These are phyloP conservation scores for human (Homo sapiens) DNA, from an alignment of 2,113 vertebrate genomes.

Conservation along the genomic window GRCh38 chr19:50212001-50212500, in stretches of 20 bases:
- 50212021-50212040: neutral
- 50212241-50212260: neutral
- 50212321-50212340: slow-evolving; percentile 53
- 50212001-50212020: too few species aligned
- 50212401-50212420: slow-evolving; percentile 38
- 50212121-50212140: neutral
- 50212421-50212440: neutral
- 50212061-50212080: neutral
- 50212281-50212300: neutral
- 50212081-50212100: neutral
- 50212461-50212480: neutral
- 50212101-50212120: neutral
- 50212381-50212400: slow-evolving; percentile 36
- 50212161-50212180: neutral
- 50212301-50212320: neutral
- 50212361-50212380: neutral
- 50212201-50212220: neutral
- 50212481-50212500: neutral
- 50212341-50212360: slow-evolving; percentile 28
- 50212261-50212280: neutral
- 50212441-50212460: neutral
- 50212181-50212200: neutral
- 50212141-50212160: neutral
- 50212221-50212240: neutral
- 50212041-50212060: neutral